These are phyloP conservation scores for Leucophenga montana DNA, from an alignment of 2,888 invertebrate genomes.

Conservation along the genomic window DNA sequence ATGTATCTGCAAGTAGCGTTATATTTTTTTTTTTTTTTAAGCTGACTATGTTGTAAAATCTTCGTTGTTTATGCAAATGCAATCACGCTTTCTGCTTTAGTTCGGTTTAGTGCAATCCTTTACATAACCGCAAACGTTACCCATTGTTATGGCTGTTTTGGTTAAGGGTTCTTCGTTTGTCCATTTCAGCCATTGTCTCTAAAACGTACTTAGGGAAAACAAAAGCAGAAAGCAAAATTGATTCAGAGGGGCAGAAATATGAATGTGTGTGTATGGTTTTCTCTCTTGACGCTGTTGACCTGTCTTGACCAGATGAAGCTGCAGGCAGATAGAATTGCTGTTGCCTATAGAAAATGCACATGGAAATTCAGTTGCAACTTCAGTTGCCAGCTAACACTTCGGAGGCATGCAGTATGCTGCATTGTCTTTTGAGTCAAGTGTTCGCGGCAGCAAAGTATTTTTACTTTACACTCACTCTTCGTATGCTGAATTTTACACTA, in stretches of 20 bases:
- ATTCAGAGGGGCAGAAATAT: too few relatives aligned
- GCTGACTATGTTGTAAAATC: too few relatives aligned
- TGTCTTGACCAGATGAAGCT: constrained; percentile 5
- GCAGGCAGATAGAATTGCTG: neutral
- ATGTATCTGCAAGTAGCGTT: too few relatives aligned
- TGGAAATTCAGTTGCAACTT: too few relatives aligned
- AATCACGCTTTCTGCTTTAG: constrained; percentile 41
- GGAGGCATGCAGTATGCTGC: neutral
- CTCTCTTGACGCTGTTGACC: too few relatives aligned
- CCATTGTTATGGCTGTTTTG: constrained; percentile 57
- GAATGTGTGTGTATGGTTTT: too few relatives aligned
- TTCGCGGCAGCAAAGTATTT: neutral
- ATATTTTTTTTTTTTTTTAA: too few relatives aligned
- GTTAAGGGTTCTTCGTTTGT: constrained; percentile 47
- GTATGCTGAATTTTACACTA: constrained; percentile 42
- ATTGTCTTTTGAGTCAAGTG: neutral
- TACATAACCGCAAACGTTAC: neutral
- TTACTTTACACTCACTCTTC: neutral
- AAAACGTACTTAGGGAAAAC: too few relatives aligned
- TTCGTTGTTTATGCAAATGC: neutral
- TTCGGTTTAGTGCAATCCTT: constrained; percentile 42
- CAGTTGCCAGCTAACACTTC: too few relatives aligned
- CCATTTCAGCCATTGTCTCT: constrained; percentile 60
- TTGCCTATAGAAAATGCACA: too few relatives aligned
- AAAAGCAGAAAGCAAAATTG: too few relatives aligned